Evolutionary conservation across 2,888 invertebrate species (phyloP), one percentile per base, ranked within the genome.

Genomic region (Apantesis nais): DNA sequence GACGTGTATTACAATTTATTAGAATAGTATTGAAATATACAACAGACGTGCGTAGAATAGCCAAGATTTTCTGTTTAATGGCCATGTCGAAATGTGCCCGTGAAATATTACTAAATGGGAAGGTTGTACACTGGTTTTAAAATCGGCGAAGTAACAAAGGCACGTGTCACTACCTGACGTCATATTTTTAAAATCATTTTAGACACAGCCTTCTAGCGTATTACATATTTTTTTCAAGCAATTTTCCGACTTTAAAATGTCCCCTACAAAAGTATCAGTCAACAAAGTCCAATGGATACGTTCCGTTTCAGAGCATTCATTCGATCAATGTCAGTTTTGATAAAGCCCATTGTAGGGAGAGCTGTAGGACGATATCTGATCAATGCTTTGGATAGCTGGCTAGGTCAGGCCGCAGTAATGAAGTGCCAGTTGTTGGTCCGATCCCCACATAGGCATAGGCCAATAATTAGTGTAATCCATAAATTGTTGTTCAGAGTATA

Each of bases 1-100:
- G 77, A 79, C 80, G 67, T 72, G 77, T 75, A 81, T 79, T 74
- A 72, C 74, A 74, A 81, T 84, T 84, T 83, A 82, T 85, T 82
- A 75, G 66, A 74, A 78, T 76, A 64, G 68, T 72, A 78, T 72
- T 74, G 69, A 68, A 76, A 74, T 72, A 75, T 60, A 76, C 68
- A 78, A 64, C 65, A 62, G 71, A 74, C 68, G 69, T 65, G 69
- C 63, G 64, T 62, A 74, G 65, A 76, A 79, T 74, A 74, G 72
- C 77, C 70, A 41, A 75, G 73, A 80, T 71, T 75, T 74, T 67
- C 66, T 63, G 64, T 41, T 62, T 82, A 80, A 82, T 78, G 71
- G 71, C 77, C 73, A 67, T 69, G 74, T 71, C 73, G 67, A 77
- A 83, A 72, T 66, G 62, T 37, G 68, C 39, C 76, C 74, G 71